phyloP scores from a whole-genome alignment of 2,797 vertebrate genomes.

The Anableps anableps region DNA sequence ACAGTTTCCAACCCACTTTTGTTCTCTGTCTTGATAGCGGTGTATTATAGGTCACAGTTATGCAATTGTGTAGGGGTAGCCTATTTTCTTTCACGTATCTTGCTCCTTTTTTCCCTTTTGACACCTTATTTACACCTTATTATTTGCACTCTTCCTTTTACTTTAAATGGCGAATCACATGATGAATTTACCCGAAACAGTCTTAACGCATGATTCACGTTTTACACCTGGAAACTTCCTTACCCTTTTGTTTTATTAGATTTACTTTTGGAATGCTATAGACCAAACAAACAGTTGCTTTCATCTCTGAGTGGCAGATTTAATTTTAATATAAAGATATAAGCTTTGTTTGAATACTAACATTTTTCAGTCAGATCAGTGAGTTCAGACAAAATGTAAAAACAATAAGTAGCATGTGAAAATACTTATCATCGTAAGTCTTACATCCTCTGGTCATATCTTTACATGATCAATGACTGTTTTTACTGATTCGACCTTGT shows the following conservation, averaged over 20 bases:
- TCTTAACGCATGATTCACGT: not conserved
- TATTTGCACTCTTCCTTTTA: not conserved
- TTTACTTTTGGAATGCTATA: not conserved
- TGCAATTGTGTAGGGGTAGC: constrained; percentile 76
- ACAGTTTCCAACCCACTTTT: constrained; percentile 75
- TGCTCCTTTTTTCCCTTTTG: constrained; percentile 20
- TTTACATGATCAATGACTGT: not conserved
- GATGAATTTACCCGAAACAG: not conserved
- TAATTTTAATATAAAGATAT: not conserved
- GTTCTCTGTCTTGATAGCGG: constrained; percentile 61
- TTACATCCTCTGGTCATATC: constrained; percentile 3
- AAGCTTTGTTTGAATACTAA: not conserved
- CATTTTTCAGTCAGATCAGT: not conserved
- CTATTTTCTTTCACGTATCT: constrained; percentile 62
- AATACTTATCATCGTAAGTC: not conserved
- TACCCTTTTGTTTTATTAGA: not conserved
- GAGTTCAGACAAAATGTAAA: not conserved
- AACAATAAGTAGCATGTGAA: not conserved
- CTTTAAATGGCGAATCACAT: not conserved
- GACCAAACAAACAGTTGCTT: not conserved
- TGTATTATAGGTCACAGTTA: constrained; percentile 74
- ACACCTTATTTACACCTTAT: not conserved
- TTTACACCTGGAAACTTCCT: not conserved
- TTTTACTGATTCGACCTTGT: constrained; percentile 10
- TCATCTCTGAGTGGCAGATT: not conserved